phyloP scores from a whole-genome alignment of 1,140 invertebrate genomes.

The Condylostylus longicornis region DNA sequence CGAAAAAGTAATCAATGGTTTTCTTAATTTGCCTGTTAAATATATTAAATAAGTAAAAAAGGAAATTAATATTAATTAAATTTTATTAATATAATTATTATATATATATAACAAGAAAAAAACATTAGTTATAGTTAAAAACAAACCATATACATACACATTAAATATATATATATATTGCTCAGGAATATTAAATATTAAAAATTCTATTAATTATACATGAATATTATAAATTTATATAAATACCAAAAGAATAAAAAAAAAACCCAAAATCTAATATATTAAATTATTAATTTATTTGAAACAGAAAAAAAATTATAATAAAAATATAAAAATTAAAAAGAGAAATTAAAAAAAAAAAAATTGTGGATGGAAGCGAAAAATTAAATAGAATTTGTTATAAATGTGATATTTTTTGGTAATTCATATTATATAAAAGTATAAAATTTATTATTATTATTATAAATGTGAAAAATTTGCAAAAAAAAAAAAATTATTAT shows the following conservation, averaged over 20 bases:
- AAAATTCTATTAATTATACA: constrained; percentile 6
- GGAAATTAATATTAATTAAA: background rate
- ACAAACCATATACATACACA: constrained; percentile 11
- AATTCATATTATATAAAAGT: too few relatives aligned
- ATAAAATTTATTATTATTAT: too few relatives aligned
- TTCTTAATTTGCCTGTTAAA: constrained; percentile 11
- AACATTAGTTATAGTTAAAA: constrained; percentile 12
- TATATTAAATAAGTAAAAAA: constrained; percentile 10
- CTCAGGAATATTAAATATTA: constrained; percentile 9
- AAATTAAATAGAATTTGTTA: too few relatives aligned
- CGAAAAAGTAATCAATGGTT: constrained; percentile 2
- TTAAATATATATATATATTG: constrained; percentile 9
- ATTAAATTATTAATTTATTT: constrained; percentile 27
- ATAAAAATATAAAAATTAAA: constrained; percentile 6
- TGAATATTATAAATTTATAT: constrained; percentile 10
- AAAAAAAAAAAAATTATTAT: too few relatives aligned
- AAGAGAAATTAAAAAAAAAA: too few relatives aligned
- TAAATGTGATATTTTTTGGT: too few relatives aligned
- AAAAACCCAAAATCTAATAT: constrained; percentile 13
- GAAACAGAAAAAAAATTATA: constrained; percentile 9
- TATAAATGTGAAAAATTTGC: too few relatives aligned
- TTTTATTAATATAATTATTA: too few relatives aligned
- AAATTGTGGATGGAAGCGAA: too few relatives aligned
- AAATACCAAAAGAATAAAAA: constrained; percentile 10
- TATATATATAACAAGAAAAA: background rate